Evolutionary conservation across 2,113 vertebrate genomes (phyloP).

Genomic region (Xyrauchen texanus): DNA sequence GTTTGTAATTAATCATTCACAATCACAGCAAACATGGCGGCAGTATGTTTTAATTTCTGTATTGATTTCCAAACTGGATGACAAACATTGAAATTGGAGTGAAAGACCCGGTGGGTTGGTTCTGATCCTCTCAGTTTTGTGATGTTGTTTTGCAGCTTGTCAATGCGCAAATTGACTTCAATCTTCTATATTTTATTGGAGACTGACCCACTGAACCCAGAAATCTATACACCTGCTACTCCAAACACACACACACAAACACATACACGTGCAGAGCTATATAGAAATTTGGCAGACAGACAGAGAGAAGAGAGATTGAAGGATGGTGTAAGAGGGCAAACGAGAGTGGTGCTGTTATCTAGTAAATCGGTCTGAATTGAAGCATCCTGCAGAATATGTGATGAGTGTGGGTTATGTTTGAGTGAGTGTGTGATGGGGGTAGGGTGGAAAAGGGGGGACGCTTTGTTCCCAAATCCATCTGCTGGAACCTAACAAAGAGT

Average conservation of each 20-base stretch:
- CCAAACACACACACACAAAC: conserved; percentile 37
- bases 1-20: too few species aligned
- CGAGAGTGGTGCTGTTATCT: conserved; percentile 32
- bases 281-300: conserved; percentile 11
- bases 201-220: conserved; percentile 65
- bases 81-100: neutral
- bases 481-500: conserved; percentile 81
- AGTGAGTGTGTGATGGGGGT: conserved; percentile 52
- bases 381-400: conserved; percentile 33
- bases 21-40: neutral
- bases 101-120: neutral
- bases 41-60: neutral
- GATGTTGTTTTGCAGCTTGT: conserved; percentile 76
- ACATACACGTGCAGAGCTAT: conserved; percentile 30
- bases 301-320: conserved; percentile 2
- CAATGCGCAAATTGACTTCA: conserved; percentile 88
- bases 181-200: conserved; percentile 84
- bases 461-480: conserved; percentile 87
- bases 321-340: conserved; percentile 24
- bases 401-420: conserved; percentile 42
- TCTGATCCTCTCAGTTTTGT: conserved; percentile 38
- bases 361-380: conserved; percentile 34
- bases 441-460: conserved; percentile 45
- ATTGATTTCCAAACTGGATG: neutral
- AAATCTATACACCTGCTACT: conserved; percentile 54